These are phyloP conservation scores for Drosophila subobscura DNA, from an alignment of 1,140 invertebrate species.

Conservation along the genomic window DNA sequence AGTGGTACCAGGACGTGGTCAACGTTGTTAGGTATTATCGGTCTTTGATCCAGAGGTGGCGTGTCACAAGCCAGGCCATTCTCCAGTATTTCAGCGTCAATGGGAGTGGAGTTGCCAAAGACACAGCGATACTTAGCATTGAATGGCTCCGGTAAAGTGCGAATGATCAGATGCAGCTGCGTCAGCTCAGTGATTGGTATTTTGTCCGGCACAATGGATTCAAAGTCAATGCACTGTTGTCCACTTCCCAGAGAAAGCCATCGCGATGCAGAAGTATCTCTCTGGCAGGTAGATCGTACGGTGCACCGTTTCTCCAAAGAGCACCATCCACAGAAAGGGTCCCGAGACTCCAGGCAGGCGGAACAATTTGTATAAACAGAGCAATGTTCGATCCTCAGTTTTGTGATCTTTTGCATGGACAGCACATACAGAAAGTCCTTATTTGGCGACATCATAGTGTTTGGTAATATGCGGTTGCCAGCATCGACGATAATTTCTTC, in stretches of 20 bases:
- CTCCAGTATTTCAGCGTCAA: conserved; percentile 92
- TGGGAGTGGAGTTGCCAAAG: conserved; percentile 93
- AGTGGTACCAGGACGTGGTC: conserved; percentile 96
- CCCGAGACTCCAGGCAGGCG: conserved; percentile 94
- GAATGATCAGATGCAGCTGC: conserved; percentile 93
- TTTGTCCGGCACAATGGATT: conserved; percentile 94
- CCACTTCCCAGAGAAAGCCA: conserved; percentile 96
- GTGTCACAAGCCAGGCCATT: conserved; percentile 93
- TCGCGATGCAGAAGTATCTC: conserved; percentile 94
- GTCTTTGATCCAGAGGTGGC: conserved; percentile 90
- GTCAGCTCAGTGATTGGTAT: conserved; percentile 94
- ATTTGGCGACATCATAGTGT: conserved; percentile 91
- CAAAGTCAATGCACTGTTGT: conserved; percentile 98
- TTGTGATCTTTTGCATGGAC: conserved; percentile 91
- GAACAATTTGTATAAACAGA: conserved; percentile 94
- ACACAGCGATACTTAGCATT: conserved; percentile 97
- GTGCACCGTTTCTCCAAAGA: conserved; percentile 97
- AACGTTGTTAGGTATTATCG: conserved; percentile 90
- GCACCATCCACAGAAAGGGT: conserved; percentile 99
- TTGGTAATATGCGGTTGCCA: conserved; percentile 90
- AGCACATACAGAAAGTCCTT: conserved; percentile 90
- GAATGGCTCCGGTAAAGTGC: conserved; percentile 94
- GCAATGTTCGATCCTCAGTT: conserved; percentile 96
- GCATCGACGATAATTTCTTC: conserved; percentile 90
- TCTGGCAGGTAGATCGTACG: conserved; percentile 93